Conservation (phyloP, 2,888 invertebrate genomes). For the Arrhopalites spinosus region DNA sequence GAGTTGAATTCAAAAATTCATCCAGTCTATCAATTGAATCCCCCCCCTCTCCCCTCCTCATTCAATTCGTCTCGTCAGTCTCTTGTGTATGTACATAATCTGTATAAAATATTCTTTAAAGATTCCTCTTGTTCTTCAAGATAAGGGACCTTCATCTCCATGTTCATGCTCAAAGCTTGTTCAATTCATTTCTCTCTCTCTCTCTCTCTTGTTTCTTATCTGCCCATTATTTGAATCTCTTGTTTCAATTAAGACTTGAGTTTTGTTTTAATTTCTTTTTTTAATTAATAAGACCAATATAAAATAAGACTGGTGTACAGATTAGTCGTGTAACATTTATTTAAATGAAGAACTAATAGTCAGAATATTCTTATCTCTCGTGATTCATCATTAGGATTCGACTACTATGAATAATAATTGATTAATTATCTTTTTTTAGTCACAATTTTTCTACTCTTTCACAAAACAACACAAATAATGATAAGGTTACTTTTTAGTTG, state of each 20-base stretch:
- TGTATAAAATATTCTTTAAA: background rate
- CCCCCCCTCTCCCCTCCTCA: background rate
- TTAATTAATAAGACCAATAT: constrained; percentile 3
- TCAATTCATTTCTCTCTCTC: background rate
- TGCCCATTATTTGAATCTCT: background rate
- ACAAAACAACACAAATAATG: no score
- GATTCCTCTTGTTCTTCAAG: no score
- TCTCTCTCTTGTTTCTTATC: background rate
- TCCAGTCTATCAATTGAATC: constrained; percentile 23
- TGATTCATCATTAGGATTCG: no score
- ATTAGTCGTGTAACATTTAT: no score
- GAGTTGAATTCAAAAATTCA: constrained; percentile 10
- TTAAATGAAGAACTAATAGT: no score
- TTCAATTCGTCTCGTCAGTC: constrained; percentile 12
- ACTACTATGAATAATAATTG: no score
- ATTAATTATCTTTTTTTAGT: no score
- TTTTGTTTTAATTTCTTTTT: background rate
- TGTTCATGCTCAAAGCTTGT: background rate
- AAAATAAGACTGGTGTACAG: no score
- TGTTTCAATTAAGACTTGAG: background rate
- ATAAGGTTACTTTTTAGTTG: no score
- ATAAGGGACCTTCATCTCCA: no score
- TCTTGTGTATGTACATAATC: background rate
- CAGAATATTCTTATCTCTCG: no score
- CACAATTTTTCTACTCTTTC: no score